Evolutionary conservation across 1,140 invertebrate genomes (phyloP), one percentile per base, ranked within the genome.

Genomic region (Drosophila bifasciata): DNA sequence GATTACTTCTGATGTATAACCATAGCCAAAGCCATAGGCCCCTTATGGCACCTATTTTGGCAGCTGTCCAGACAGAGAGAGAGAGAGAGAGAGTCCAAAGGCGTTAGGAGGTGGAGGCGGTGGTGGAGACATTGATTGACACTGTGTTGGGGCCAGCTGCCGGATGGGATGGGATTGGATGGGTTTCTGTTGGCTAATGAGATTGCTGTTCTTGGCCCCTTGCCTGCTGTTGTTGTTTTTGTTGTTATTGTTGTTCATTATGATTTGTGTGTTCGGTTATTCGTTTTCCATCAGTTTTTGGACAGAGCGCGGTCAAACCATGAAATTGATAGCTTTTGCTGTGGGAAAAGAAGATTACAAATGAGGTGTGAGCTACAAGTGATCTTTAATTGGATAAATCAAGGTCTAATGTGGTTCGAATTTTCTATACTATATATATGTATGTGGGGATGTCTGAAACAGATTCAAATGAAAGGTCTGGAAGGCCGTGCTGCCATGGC

Each of bases 81-180:
- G n/a, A n/a, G n/a, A n/a, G n/a, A n/a, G n/a, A n/a, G n/a, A n/a
- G n/a, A n/a, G n/a, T n/a, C n/a, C 32, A 11, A 4, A 4, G 32
- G 3, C 32, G 4, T n/a, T n/a, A 0, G 6, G 23, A 25, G 23
- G 3, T 13, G 17, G 49, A 3, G 39, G 13, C n/a, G 9, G 36
- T n/a, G 11, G 40, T 16, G 43, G 17, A 45, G 56, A 60, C 78
- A 59, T 71, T 84, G 76, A 84, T 85, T 85, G 80, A 85, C 80
- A 84, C 57, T 67, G 49, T 67, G 43, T 76, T 84, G 71, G 79
- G 76, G 50, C 45, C 80, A 84, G 79, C 80, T 84, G 79, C 71
- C 79, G 79, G 70, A 79, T 75, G 75, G 75, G 56, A 55, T 73
- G 67, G 32, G 11, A 36, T 36, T 67, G 32, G 32, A 36, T 36